phyloP scores from a whole-genome alignment of 1,140 invertebrate species.

The Lepidurus packardi region DNA sequence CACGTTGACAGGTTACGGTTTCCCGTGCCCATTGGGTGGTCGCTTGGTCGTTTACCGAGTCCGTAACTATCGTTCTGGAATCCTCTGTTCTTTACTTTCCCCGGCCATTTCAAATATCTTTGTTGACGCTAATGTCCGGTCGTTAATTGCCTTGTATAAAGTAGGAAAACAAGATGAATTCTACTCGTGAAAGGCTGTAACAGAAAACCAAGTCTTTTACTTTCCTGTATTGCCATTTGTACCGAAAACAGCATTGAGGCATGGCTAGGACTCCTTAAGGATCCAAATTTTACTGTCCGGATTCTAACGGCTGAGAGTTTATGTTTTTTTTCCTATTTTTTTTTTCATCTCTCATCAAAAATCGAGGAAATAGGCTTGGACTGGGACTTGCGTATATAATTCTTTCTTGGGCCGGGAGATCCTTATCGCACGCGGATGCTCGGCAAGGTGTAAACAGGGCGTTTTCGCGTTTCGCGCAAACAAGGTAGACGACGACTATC shows the following conservation, averaged over 20 bases:
- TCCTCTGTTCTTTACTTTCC: background rate
- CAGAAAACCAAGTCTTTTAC: background rate
- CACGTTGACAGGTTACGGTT: background rate
- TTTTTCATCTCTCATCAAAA: background rate
- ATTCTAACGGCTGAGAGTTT: background rate
- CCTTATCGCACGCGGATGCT: constrained; percentile 1
- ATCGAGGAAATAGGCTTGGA: background rate
- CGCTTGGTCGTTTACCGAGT: background rate
- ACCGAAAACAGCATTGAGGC: background rate
- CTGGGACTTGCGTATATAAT: background rate
- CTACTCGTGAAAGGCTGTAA: no score
- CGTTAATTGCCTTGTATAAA: no score
- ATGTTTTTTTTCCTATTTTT: background rate
- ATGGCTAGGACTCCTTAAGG: background rate
- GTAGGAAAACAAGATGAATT: no score
- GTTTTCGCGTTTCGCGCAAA: constrained; percentile 9
- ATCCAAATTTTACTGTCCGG: background rate
- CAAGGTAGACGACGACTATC: background rate
- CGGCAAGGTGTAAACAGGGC: background rate
- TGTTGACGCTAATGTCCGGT: background rate
- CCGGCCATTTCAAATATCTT: background rate
- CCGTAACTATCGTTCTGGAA: background rate
- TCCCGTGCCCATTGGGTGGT: constrained; percentile 13
- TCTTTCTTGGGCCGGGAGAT: constrained; percentile 7
- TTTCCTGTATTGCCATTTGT: background rate